These are phyloP conservation scores for Augochlorella aurata DNA, from an alignment of 2,888 invertebrate species.

Conservation along the genomic window DNA sequence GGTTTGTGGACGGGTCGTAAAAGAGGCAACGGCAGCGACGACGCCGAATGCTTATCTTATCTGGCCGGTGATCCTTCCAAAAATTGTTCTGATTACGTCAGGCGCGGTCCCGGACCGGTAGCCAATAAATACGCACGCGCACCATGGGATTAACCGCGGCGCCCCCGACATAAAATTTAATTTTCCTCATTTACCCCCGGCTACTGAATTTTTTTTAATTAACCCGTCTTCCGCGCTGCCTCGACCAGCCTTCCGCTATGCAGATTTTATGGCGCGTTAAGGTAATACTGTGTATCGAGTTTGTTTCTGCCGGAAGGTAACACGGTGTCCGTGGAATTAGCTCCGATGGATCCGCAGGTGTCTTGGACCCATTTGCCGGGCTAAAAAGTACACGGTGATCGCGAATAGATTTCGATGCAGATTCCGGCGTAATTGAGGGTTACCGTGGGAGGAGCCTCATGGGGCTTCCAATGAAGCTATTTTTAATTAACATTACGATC, in stretches of 20 bases:
- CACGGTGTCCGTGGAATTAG: constrained; percentile 1
- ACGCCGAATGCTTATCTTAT: constrained; percentile 63
- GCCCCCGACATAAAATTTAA: constrained; percentile 56
- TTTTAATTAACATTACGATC: background rate
- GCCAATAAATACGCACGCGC: constrained; percentile 54
- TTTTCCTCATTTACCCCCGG: constrained; percentile 60
- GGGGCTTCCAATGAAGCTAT: background rate
- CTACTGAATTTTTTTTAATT: constrained; percentile 67
- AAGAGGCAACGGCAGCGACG: constrained; percentile 28
- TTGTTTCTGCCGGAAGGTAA: constrained; percentile 16
- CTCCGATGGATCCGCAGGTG: constrained; percentile 17
- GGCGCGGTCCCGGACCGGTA: constrained; percentile 39
- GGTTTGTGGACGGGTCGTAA: constrained; percentile 40
- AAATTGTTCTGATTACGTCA: constrained; percentile 62
- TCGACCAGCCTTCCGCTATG: constrained; percentile 34
- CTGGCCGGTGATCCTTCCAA: constrained; percentile 54
- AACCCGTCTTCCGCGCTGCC: constrained; percentile 27
- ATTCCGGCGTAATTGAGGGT: background rate
- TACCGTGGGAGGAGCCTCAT: background rate
- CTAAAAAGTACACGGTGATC: background rate
- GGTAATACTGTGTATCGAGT: constrained; percentile 26
- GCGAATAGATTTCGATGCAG: background rate
- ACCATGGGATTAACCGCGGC: constrained; percentile 45
- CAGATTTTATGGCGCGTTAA: constrained; percentile 44
- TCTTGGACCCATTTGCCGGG: background rate